Conservation (phyloP, 2,113 vertebrate species). For the Gymnarchus niloticus region DNA sequence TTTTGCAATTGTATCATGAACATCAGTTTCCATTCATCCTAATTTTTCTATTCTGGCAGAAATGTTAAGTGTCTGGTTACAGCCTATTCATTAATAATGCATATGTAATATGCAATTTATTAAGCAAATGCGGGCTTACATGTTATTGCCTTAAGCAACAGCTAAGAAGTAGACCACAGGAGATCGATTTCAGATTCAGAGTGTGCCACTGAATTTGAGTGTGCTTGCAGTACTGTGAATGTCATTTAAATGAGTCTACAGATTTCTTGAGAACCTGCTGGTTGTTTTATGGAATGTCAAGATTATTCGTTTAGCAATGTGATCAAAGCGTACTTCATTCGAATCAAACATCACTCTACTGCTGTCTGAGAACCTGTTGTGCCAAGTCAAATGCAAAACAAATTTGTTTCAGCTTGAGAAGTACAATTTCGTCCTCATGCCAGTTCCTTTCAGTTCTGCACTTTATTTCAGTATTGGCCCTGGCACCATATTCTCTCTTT, state of each 20-base stretch:
- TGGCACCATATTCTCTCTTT: slow-evolving; percentile 28
- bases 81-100: background rate
- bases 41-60: background rate
- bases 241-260: slow-evolving; percentile 16
- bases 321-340: slow-evolving; percentile 17
- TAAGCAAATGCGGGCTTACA: background rate
- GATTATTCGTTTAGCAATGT: background rate
- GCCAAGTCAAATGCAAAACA: slow-evolving; percentile 28
- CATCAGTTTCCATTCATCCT: background rate
- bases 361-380: slow-evolving; percentile 25
- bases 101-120: background rate
- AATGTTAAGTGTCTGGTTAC: background rate
- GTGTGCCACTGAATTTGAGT: slow-evolving; percentile 31
- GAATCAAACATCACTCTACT: slow-evolving; percentile 23
- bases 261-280: slow-evolving; percentile 1
- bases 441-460: slow-evolving; percentile 25
- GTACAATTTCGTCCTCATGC: slow-evolving; percentile 14
- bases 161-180: background rate
- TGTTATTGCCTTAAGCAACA: background rate
- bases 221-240: slow-evolving; percentile 23
- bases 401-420: slow-evolving; percentile 36
- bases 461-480: slow-evolving; percentile 31
- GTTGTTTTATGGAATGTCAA: slow-evolving; percentile 18
- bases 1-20: background rate
- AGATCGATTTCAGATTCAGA: background rate